Conservation (phyloP, 2,888 invertebrate genomes). For the Lasius fuliginosus region DNA sequence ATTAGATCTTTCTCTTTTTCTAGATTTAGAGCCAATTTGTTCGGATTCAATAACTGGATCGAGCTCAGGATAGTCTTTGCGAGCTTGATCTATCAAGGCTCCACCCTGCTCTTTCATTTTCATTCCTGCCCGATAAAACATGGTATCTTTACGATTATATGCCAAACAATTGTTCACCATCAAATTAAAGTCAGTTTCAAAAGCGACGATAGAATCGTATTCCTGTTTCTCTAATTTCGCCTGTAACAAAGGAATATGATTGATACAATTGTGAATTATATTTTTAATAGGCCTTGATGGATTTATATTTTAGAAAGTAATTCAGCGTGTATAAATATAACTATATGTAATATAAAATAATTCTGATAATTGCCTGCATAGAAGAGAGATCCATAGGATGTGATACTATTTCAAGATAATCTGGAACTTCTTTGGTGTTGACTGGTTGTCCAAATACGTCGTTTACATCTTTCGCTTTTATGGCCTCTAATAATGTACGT, state of each 20-base stretch:
- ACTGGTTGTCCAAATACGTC: slow-evolving; percentile 98
- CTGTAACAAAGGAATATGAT: slow-evolving; percentile 63
- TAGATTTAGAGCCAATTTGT: slow-evolving; percentile 75
- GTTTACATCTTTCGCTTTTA: slow-evolving; percentile 93
- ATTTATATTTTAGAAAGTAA: slow-evolving; percentile 1
- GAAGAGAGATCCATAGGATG: slow-evolving; percentile 96
- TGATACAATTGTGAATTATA: slow-evolving; percentile 12
- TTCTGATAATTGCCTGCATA: slow-evolving; percentile 89
- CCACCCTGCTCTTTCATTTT: slow-evolving; percentile 96
- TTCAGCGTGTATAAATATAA: not conserved
- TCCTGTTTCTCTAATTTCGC: slow-evolving; percentile 90
- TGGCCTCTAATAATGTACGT: slow-evolving; percentile 91
- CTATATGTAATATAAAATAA: not conserved
- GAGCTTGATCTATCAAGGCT: slow-evolving; percentile 92
- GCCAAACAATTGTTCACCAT: slow-evolving; percentile 98
- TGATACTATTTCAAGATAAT: slow-evolving; percentile 94
- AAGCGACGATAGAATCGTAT: slow-evolving; percentile 91
- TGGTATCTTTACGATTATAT: slow-evolving; percentile 98
- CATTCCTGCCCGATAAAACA: slow-evolving; percentile 96
- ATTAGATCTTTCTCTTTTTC: slow-evolving; percentile 82
- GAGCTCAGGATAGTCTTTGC: slow-evolving; percentile 89
- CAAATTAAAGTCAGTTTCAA: slow-evolving; percentile 96
- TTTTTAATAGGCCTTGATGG: not conserved
- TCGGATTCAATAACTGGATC: slow-evolving; percentile 73
- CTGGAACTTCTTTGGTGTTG: slow-evolving; percentile 95